Evolutionary conservation across 2,113 vertebrate species (phyloP), one percentile per base, ranked within the genome.

Genomic region (Atrichornis clamosus): DNA sequence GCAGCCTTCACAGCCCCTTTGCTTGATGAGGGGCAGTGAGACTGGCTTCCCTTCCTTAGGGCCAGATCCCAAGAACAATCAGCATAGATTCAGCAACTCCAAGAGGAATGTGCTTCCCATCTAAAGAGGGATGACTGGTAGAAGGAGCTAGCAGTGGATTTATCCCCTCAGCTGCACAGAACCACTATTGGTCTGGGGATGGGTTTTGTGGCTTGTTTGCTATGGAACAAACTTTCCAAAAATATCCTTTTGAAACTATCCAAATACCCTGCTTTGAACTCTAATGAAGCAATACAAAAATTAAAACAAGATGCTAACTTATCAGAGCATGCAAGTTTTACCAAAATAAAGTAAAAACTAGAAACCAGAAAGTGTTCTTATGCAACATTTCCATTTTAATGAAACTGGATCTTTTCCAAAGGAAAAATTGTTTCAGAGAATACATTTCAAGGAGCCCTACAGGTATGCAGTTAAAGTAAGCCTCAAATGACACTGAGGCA

Each of bases 301-400:
- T 70, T 41, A 87, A 96, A 91, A 30, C 59, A 89, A 85, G 84
- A 89, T 62, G 69, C 28, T 91, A 55, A 59, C 32, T 89, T 75
- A 81, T 24, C 27, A 75, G 33, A 87, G 39, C 35, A 19, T 11
- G 16, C 56, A 49, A 24, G 16, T 63, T 74, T 72, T 49, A 82
- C 24, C 69, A 84, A 77, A 89, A 46, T 16, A 68, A 89, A 53
- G 10, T 11, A 65, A 68, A 69, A 35, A 42, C 5, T 89, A 58
- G 49, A 50, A 50, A 63, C 30, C 15, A 59, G 59, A 27, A 89
- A 42, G 28, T 0, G 0, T 56, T 94, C 41, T 52, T 52, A 15
- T 0, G 13, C 56, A 84, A 52, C 19, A 37, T 37, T 63, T 81
- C 21, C n/a, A 30, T 47, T 89, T 63, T 41, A 78, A 70, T 44